Evolutionary conservation across 2,113 vertebrate species (phyloP).

Genomic region (Puffinus mauretanicus): DNA sequence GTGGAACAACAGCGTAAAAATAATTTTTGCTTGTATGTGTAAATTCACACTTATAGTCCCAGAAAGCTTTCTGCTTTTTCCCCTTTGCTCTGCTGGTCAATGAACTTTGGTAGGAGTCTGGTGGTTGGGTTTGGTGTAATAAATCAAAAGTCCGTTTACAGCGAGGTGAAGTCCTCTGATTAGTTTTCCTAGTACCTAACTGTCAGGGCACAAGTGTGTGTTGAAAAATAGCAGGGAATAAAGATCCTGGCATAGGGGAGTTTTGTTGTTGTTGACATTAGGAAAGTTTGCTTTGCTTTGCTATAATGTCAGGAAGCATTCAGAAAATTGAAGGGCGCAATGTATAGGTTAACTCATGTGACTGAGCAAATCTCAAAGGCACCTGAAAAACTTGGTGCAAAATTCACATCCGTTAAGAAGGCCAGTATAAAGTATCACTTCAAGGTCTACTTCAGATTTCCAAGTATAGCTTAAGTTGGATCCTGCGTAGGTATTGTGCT

Average conservation of each 20-base stretch:
- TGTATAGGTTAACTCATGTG: not conserved
- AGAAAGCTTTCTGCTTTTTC: not conserved
- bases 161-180: not conserved
- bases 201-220: constrained; percentile 6
- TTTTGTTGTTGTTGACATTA: not conserved
- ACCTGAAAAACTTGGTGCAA: not conserved
- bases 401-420: not conserved
- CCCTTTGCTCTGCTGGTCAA: not conserved
- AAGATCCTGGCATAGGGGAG: not conserved
- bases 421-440: not conserved
- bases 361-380: not conserved
- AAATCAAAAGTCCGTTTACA: constrained; percentile 29
- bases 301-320: not conserved
- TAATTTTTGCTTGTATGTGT: not conserved
- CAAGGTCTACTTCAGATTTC: not conserved
- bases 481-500: not conserved
- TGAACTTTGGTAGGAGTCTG: constrained; percentile 10
- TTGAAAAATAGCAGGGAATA: not conserved
- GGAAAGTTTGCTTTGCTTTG: not conserved
- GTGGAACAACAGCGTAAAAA: not conserved
- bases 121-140: not conserved
- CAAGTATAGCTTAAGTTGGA: not conserved
- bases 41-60: not conserved
- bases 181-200: not conserved
- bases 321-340: not conserved